Evolutionary conservation across 2,113 vertebrate species (phyloP).

Genomic region (Thymallus thymallus): DNA sequence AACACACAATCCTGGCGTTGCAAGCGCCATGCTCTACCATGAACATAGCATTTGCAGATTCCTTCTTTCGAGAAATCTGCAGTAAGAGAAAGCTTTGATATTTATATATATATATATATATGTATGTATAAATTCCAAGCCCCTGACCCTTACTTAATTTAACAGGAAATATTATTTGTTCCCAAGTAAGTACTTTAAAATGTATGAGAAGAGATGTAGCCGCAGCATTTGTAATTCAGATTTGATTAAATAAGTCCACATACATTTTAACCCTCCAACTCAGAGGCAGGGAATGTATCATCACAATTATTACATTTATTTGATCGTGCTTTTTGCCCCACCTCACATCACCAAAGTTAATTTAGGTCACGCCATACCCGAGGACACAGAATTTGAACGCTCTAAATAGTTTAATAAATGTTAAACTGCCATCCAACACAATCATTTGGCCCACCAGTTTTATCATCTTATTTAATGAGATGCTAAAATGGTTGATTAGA

Average conservation of each 20-base stretch:
- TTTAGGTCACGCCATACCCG: conserved; percentile 47
- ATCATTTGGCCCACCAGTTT: background rate
- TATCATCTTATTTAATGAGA: conserved; percentile 1
- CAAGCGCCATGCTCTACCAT: too few relatives aligned
- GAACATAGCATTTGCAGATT: background rate
- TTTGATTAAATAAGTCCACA: conserved; percentile 21
- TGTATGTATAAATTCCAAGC: background rate
- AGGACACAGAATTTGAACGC: conserved; percentile 38
- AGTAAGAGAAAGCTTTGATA: background rate
- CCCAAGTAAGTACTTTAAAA: conserved; percentile 26
- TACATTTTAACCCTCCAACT: conserved; percentile 39
- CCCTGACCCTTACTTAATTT: conserved; percentile 16
- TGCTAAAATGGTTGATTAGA: background rate
- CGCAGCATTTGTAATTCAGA: conserved; percentile 46
- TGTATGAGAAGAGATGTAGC: conserved; percentile 28
- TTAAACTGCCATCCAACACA: conserved; percentile 14
- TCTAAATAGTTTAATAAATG: conserved; percentile 33
- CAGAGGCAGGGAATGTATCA: conserved; percentile 23
- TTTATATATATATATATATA: background rate
- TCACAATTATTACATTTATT: conserved; percentile 44
- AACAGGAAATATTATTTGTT: conserved; percentile 21
- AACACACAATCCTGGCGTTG: too few relatives aligned
- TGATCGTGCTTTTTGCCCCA: conserved; percentile 23
- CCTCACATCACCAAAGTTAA: conserved; percentile 35
- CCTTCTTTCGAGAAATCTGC: background rate